phyloP scores from a whole-genome alignment of 64 coral and sea anemone species.

The Actinia tenebrosa region DNA sequence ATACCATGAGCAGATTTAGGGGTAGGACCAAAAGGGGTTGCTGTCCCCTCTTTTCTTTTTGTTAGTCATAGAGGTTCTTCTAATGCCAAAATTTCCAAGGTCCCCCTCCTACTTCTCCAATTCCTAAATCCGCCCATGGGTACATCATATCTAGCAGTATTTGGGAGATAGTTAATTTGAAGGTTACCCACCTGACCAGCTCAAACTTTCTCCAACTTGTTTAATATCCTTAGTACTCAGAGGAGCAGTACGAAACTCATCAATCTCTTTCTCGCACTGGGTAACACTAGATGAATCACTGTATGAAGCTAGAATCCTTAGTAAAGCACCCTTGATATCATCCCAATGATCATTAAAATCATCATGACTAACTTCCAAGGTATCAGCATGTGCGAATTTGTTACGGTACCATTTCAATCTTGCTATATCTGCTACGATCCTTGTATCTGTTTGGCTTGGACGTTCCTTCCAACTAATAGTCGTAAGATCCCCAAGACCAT shows the following conservation, averaged over 20 bases:
- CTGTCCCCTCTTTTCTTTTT: too few relatives aligned
- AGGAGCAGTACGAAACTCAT: background rate
- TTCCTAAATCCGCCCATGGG: too few relatives aligned
- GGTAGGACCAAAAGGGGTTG: too few relatives aligned
- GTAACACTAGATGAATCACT: background rate
- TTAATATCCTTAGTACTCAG: background rate
- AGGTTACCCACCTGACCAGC: background rate
- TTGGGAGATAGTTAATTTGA: too few relatives aligned
- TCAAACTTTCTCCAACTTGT: background rate
- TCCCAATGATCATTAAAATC: slow-evolving; percentile 26
- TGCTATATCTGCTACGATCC: background rate
- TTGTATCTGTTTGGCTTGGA: background rate
- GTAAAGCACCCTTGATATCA: slow-evolving; percentile 14
- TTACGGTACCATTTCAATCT: slow-evolving; percentile 15
- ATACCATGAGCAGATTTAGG: too few relatives aligned
- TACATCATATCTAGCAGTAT: too few relatives aligned
- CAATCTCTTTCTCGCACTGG: background rate
- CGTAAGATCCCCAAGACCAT: background rate
- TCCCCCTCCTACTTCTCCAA: too few relatives aligned
- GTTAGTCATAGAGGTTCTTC: too few relatives aligned
- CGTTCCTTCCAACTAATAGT: background rate
- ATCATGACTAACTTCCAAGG: background rate
- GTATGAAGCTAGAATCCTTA: background rate
- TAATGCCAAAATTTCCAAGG: too few relatives aligned
- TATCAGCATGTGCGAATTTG: background rate